Evolutionary conservation across 2,888 invertebrate genomes (phyloP).

Genomic region (Platycheirus albimanus): DNA sequence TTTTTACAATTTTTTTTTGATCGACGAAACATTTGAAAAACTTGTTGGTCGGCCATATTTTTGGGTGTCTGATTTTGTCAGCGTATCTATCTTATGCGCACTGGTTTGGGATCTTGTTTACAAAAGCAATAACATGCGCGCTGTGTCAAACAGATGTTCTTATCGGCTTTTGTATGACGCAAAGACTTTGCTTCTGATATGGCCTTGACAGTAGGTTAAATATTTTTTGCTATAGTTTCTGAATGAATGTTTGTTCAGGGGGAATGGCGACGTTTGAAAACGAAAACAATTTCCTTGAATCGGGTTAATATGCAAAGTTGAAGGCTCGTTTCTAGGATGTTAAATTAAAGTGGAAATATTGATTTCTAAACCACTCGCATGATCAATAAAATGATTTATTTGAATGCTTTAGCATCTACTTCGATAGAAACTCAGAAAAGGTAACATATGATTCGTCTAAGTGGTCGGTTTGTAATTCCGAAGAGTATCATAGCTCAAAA

Average conservation of each 20-base stretch:
- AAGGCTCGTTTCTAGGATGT: background rate
- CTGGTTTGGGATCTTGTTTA: conserved; percentile 36
- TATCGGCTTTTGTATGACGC: conserved; percentile 8
- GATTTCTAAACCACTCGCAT: too few species aligned
- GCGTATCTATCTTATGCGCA: conserved; percentile 13
- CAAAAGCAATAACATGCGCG: conserved; percentile 52
- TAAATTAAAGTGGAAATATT: too few species aligned
- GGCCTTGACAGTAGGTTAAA: conserved; percentile 26
- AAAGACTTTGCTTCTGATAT: background rate
- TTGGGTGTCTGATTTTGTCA: background rate
- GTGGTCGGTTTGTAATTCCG: too few species aligned
- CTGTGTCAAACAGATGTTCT: conserved; percentile 43
- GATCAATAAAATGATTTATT: too few species aligned
- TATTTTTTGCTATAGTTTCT: conserved; percentile 20
- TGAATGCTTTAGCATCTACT: too few species aligned
- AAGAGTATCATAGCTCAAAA: too few species aligned
- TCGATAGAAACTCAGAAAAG: too few species aligned
- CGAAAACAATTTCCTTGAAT: background rate
- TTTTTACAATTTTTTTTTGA: background rate
- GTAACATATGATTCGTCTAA: too few species aligned
- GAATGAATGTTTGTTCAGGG: conserved; percentile 6
- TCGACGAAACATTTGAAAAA: background rate
- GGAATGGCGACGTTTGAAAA: conserved; percentile 6
- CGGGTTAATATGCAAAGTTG: background rate
- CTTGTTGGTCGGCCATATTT: background rate